Base-by-base conservation (phyloP, 2,797 vertebrate species). In the Malurus leucopterus region DNA sequence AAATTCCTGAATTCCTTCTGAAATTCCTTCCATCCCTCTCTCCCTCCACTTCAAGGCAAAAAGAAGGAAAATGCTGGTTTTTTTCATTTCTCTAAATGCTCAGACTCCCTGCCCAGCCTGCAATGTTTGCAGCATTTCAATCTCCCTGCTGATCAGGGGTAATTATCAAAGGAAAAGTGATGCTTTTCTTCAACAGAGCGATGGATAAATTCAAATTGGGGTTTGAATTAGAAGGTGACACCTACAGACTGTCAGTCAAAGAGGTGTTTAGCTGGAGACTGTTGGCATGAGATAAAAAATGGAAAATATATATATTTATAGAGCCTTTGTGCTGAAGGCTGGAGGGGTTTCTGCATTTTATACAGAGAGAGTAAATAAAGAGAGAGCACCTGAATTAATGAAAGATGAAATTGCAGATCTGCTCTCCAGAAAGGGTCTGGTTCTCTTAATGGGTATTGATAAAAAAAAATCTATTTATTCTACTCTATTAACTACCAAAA, bases 211-310 rank as follows among this genome's bases (percentile, higher is more conserved):
- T 94, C 94, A 95, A 96, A 91, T 73, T 88, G 22, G 34, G 58
- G 93, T 96, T 95, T 77, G 86, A 91, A 95, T 95, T 94, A 94
- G 86, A 82, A 96, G 67, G 77, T 88, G 96, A 92, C 95, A 95
- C 93, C 95, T 94, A 96, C 96, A 94, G 61, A 58, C 90, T 96
- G 94, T 96, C 96, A 97, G 72, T 97, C 92, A 96, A 26, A 74
- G 29, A 79, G 79, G 72, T 95, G 68, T 90, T 95, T 95, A 92
- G 91, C 88, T 90, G 80, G 93, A 85, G 55, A 57, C 51, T 44
- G 24, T 44, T 91, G 62, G 71, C 57, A 53, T 41, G 83, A 90
- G 84, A 47, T 34, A 11, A 30, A 49, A 47, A 50, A 34, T 11
- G 43, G 20, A 27, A 6, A 13, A 26, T 47, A 59, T 51, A 59